Base-by-base conservation (phyloP, 1,140 invertebrate species). In the Heliconius congener region DNA sequence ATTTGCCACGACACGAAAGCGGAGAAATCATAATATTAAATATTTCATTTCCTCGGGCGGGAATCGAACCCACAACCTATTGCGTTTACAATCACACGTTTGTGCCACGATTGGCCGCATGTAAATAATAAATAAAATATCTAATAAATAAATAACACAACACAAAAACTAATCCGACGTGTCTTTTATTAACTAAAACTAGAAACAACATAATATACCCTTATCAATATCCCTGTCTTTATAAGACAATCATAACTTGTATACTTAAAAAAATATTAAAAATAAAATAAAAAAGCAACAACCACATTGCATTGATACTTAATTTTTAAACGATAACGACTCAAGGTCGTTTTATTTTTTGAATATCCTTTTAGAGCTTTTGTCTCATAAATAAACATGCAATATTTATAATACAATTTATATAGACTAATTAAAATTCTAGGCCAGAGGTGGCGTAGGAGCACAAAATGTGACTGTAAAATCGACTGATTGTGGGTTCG, bases 361-460 rank as follows among this genome's bases (percentile, higher is more conserved):
- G 66, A 71, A 74, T 66, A 74, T 79, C 78, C 50, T 79, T 75
- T 71, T 74, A 79, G 23, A 30, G 37, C 11, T 79, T 71, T 79
- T 66, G 34, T 11, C 13, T 80, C 42, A 57, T 78, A 78, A 78
- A 78, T 73, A 74, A 74, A 66, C 72, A 78, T 66, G 9, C 11
- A 16, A 27, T 30, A 66, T 27, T 27, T 16, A 8, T 57, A 57
- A 57, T 30, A 27, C 27, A 30, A 66, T 66, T 66, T 18, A 27
- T 13, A 66, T 66, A 27, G 13, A 11, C 60, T 66, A 27, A 66
- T 66, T 30, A 30, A 66, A 66, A 30, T 66, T 66, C 13, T 60
- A 60, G 2, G 30, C 30, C 30, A 34, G 30, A 2, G 1, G 30
- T 30, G 30, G 30, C 30, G 30, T 30, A 30, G 30, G 30, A 30